phyloP scores from a whole-genome alignment of 2,888 invertebrate genomes.

The Nomada flava region DNA sequence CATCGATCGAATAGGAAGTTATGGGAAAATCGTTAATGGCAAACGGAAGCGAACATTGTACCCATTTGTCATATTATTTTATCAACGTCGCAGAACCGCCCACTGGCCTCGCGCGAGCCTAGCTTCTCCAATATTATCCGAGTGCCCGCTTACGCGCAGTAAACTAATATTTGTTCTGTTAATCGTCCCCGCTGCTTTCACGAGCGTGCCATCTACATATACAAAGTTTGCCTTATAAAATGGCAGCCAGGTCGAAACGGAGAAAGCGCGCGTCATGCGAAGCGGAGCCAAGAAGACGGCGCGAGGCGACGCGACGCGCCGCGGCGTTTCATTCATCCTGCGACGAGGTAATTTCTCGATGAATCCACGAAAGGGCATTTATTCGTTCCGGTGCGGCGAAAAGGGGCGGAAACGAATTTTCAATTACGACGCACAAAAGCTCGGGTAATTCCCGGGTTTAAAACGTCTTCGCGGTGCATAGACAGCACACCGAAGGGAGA shows the following conservation, averaged over 20 bases:
- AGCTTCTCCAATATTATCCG: not conserved
- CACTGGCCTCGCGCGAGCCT: not conserved
- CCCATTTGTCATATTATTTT: too few species aligned
- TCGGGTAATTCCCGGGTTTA: conserved; percentile 80
- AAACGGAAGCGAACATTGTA: too few species aligned
- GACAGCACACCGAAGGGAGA: conserved; percentile 3
- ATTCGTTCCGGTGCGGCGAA: conserved; percentile 41
- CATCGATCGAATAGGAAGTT: too few species aligned
- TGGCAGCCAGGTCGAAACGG: conserved; percentile 20
- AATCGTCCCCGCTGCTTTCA: conserved; percentile 39
- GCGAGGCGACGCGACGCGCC: not conserved
- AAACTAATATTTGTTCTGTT: conserved; percentile 40
- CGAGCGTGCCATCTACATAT: conserved; percentile 25
- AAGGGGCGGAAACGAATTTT: conserved; percentile 79
- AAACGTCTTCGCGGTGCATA: conserved; percentile 74
- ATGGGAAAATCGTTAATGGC: too few species aligned
- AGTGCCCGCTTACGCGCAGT: not conserved
- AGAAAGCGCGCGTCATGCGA: conserved; percentile 17
- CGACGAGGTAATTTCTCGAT: conserved; percentile 65
- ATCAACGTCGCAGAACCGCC: too few species aligned
- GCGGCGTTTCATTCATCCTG: conserved; percentile 51
- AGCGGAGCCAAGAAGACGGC: conserved; percentile 23
- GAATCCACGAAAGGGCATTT: conserved; percentile 69
- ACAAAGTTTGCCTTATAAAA: conserved; percentile 44
- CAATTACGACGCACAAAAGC: conserved; percentile 82